Percentiles rank a stretch among this genome's conserved stretches.
Evolutionary conservation across 2,113 vertebrate genomes (phyloP).

Genomic region (Ceyx cyanopectus): DNA sequence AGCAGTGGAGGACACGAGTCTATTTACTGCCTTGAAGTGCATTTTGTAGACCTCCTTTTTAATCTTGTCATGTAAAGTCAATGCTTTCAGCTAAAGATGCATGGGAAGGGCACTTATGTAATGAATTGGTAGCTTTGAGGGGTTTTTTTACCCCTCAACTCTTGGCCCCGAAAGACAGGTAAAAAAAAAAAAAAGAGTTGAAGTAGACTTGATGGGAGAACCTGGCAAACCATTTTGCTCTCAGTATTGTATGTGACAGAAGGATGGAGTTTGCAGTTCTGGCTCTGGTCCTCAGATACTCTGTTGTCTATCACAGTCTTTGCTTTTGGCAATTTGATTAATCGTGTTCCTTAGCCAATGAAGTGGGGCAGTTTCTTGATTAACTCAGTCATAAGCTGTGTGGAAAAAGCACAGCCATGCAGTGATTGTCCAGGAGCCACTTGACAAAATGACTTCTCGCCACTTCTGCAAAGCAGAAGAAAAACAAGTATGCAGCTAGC

Average conservation of each 20-base stretch:
- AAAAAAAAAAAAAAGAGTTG: background rate
- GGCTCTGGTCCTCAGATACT: background rate
- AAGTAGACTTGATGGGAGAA: background rate
- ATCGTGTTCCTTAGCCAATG: background rate
- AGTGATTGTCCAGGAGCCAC: no score
- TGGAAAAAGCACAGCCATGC: no score
- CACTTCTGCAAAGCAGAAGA: no score
- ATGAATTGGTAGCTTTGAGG: background rate
- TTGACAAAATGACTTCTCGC: no score
- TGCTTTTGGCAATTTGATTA: background rate
- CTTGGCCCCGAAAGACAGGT: background rate
- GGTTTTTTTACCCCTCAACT: background rate
- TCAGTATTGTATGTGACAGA: background rate
- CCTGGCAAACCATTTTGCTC: background rate
- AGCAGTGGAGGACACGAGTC: background rate
- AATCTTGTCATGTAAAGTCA: background rate
- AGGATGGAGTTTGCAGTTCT: background rate
- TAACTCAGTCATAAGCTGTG: no score
- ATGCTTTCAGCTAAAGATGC: background rate
- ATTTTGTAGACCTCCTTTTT: background rate
- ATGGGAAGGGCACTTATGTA: background rate
- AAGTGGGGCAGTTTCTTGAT: no score
- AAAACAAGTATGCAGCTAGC: no score
- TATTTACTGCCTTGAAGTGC: background rate
- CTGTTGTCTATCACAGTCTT: background rate